Evolutionary conservation across 1,140 invertebrate species (phyloP).

Genomic region (Drosophila tsacasi): DNA sequence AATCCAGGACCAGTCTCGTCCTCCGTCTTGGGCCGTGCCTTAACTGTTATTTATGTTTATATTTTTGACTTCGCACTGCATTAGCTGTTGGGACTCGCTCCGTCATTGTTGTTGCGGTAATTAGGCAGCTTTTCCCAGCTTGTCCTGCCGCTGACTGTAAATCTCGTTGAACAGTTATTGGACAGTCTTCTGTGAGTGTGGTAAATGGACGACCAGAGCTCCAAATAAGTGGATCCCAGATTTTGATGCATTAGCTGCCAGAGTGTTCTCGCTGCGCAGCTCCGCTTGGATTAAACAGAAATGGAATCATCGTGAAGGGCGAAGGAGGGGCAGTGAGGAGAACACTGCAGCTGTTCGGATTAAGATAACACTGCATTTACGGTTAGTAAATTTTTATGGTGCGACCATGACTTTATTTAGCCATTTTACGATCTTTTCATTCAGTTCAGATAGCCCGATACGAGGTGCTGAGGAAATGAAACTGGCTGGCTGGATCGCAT

Average conservation of each 20-base stretch:
- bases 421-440: constrained; percentile 48
- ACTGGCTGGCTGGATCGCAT: constrained; percentile 25
- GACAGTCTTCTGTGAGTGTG: constrained; percentile 39
- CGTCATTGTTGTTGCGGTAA: constrained; percentile 63
- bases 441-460: constrained; percentile 30
- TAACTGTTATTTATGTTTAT: constrained; percentile 81
- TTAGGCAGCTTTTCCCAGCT: constrained; percentile 68
- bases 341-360: constrained; percentile 38
- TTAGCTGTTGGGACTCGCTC: constrained; percentile 60
- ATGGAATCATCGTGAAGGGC: not conserved
- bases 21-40: constrained; percentile 27
- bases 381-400: constrained; percentile 60
- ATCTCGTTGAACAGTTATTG: constrained; percentile 62
- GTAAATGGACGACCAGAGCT: constrained; percentile 33
- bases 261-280: constrained; percentile 33
- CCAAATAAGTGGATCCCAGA: constrained; percentile 41
- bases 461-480: constrained; percentile 45
- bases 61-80: constrained; percentile 79
- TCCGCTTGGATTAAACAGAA: constrained; percentile 19
- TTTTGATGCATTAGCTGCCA: constrained; percentile 66
- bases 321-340: not conserved
- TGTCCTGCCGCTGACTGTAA: constrained; percentile 37
- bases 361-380: constrained; percentile 60
- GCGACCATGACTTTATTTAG: constrained; percentile 48
- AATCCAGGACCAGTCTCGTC: constrained; percentile 9